A percentile compares a stretch with the other conserved stretches of the same genome.
phyloP scores from a whole-genome alignment of 2,888 invertebrate genomes.

The Aspidapion aeneum region DNA sequence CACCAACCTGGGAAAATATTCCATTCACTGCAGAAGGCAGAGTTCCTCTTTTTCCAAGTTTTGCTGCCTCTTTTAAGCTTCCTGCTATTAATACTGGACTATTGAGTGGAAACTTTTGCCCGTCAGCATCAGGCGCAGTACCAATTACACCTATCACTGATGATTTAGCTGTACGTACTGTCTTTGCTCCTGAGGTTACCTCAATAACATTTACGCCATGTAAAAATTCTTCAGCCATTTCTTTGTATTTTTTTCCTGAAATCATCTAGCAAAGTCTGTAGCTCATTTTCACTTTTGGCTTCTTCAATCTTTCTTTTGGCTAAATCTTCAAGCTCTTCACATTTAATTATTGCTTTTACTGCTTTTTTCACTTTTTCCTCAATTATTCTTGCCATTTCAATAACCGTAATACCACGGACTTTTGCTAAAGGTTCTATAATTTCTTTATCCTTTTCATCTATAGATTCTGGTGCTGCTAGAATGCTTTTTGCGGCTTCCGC shows the following conservation, averaged over 20 bases:
- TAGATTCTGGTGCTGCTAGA: constrained; percentile 1
- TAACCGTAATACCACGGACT: neutral
- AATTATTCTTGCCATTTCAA: constrained; percentile 1
- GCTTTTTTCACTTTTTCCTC: constrained; percentile 1
- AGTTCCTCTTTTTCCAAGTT: no score
- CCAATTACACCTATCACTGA: no score
- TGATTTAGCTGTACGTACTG: no score
- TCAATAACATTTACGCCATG: no score
- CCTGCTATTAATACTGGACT: no score
- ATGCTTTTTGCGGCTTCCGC: no score
- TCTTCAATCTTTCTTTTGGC: constrained; percentile 1
- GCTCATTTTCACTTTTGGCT: constrained; percentile 1
- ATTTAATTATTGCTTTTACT: neutral
- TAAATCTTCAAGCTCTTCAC: constrained; percentile 1
- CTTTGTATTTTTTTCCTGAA: constrained; percentile 1
- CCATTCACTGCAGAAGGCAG: no score
- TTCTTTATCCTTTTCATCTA: constrained; percentile 1
- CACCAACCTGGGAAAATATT: no score
- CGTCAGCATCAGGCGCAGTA: no score
- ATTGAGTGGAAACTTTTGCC: no score
- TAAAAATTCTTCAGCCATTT: constrained; percentile 1
- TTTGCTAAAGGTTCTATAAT: constrained; percentile 1
- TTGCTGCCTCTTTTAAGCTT: no score
- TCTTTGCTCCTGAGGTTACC: no score
- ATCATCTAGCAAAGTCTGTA: constrained; percentile 1